phyloP scores from a whole-genome alignment of 2,113 vertebrate genomes.

The Hoplias malabaricus region DNA sequence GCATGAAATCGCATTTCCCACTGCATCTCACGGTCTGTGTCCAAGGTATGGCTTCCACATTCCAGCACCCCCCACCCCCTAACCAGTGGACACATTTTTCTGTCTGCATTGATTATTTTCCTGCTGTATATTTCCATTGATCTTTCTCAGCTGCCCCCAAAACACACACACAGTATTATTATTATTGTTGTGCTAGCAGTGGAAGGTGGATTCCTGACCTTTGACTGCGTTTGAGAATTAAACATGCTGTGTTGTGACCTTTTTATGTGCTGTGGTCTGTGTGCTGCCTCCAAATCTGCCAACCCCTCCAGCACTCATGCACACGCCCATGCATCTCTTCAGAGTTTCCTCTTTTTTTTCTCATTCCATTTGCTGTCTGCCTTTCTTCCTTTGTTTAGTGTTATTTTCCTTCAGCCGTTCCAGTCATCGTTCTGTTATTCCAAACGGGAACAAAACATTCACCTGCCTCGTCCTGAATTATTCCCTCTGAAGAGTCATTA shows the following conservation, averaged over 20 bases:
- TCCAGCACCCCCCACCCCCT: neutral
- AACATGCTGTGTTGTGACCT: conserved; percentile 73
- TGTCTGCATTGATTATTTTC: conserved; percentile 52
- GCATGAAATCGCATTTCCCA: neutral
- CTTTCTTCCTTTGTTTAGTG: conserved; percentile 32
- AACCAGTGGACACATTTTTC: conserved; percentile 44
- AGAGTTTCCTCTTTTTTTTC: conserved; percentile 43
- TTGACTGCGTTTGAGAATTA: conserved; percentile 73
- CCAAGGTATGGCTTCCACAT: conserved; percentile 17
- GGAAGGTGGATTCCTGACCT: conserved; percentile 74
- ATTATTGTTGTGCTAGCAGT: conserved; percentile 67
- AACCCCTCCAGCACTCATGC: conserved; percentile 10
- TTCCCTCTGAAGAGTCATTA: conserved; percentile 24
- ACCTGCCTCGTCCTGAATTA: conserved; percentile 20
- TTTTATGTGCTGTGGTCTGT: conserved; percentile 66
- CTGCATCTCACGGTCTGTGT: conserved; percentile 28
- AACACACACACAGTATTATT: conserved; percentile 49
- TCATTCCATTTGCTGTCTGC: conserved; percentile 53
- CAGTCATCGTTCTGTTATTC: conserved; percentile 50
- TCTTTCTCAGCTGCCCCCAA: conserved; percentile 21
- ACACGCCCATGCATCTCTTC: conserved; percentile 21
- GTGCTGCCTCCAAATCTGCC: conserved; percentile 25
- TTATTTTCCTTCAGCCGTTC: conserved; percentile 55
- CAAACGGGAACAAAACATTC: conserved; percentile 22
- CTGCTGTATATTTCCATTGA: conserved; percentile 55